Percentiles rank a stretch among this genome's conserved stretches.
Evolutionary conservation across 2,113 vertebrate species (phyloP).

Genomic region (Pygoscelis antarcticus): DNA sequence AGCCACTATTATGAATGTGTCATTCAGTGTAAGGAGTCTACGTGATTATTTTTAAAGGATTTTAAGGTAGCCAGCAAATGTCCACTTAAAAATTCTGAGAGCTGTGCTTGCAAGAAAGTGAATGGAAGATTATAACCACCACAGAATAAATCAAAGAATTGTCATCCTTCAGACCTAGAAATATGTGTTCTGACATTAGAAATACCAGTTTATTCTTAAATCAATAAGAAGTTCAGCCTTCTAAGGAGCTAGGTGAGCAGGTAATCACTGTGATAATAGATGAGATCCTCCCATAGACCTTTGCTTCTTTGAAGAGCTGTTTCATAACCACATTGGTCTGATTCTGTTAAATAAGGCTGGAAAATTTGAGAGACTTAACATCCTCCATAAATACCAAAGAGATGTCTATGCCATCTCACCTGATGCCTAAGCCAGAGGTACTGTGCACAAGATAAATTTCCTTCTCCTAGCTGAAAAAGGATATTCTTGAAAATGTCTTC

Average conservation of each 20-base stretch:
- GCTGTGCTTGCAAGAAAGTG: not conserved
- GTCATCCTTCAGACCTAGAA: not conserved
- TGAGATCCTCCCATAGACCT: not conserved
- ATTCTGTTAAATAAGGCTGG: not conserved
- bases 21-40: not conserved
- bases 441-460: slow-evolving; percentile 86
- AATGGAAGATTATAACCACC: not conserved
- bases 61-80: not conserved
- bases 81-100: not conserved
- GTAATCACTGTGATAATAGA: not conserved
- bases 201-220: not conserved
- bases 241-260: not conserved
- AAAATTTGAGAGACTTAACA: not conserved
- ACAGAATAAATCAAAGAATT: not conserved
- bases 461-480: slow-evolving; percentile 80
- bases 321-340: not conserved
- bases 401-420: slow-evolving; percentile 70
- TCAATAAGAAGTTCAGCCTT: not conserved
- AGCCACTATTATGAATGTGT: not conserved
- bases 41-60: not conserved
- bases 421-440: slow-evolving; percentile 94
- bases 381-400: not conserved
- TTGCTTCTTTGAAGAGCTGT: not conserved
- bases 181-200: not conserved
- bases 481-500: slow-evolving; percentile 83